A percentile compares a stretch with the other conserved stretches of the same genome.
Conservation (phyloP, 2,797 vertebrate species). For the Melanotaenia maccullochi region DNA sequence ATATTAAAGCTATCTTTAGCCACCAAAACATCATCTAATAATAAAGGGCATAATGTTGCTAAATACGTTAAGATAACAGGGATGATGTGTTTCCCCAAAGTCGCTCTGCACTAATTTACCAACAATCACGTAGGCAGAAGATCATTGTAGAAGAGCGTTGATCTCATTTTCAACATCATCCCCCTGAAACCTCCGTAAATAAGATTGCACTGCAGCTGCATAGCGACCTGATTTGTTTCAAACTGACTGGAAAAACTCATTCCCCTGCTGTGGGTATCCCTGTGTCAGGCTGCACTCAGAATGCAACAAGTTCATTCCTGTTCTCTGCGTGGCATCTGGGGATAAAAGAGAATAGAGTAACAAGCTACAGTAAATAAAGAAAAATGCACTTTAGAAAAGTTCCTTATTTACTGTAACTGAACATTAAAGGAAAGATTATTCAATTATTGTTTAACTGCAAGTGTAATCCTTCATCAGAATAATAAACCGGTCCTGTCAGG, state of each 20-base stretch:
- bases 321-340: neutral
- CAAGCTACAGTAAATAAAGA: neutral
- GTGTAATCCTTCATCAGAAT: constrained; percentile 3
- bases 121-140: constrained; percentile 26
- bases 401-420: neutral
- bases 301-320: constrained; percentile 17
- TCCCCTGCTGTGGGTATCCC: constrained; percentile 1
- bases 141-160: constrained; percentile 14
- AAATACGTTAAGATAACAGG: neutral
- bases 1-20: constrained; percentile 11
- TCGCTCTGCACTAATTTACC: constrained; percentile 33
- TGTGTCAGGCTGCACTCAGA: constrained; percentile 11
- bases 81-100: constrained; percentile 11
- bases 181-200: constrained; percentile 22
- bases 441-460: neutral
- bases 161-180: constrained; percentile 20
- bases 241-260: constrained; percentile 27
- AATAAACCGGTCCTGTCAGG: neutral
- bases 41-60: neutral
- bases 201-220: constrained; percentile 26
- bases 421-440: neutral
- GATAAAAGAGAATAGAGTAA: neutral
- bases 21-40: neutral
- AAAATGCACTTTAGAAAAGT: neutral
- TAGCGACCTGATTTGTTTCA: constrained; percentile 30